Evolutionary conservation across 2,888 invertebrate species (phyloP).

Genomic region (Hemaris fuciformis): DNA sequence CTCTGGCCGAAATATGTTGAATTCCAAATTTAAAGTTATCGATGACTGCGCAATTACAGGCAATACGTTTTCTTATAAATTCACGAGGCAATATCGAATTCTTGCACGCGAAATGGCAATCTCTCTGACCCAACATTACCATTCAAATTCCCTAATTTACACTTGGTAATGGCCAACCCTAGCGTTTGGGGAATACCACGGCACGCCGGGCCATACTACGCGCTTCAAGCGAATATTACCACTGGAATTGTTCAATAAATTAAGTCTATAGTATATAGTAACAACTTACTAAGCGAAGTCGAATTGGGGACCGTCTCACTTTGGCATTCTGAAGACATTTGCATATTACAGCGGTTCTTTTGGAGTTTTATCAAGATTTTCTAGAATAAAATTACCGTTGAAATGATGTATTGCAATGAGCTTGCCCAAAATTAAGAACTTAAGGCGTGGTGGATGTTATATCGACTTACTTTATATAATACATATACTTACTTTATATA

Average conservation of each 20-base stretch:
- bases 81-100: conserved; percentile 40
- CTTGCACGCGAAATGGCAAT: conserved; percentile 33
- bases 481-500: background rate
- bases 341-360: background rate
- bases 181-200: conserved; percentile 24
- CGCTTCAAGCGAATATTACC: conserved; percentile 15
- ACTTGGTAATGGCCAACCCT: conserved; percentile 39
- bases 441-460: background rate
- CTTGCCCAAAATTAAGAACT: background rate
- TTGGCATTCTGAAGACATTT: background rate
- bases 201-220: conserved; percentile 23
- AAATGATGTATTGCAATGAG: background rate
- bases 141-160: conserved; percentile 49
- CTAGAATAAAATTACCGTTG: background rate
- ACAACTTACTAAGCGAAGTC: conserved; percentile 3
- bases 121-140: conserved; percentile 41
- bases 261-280: conserved; percentile 9
- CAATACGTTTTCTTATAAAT: conserved; percentile 25
- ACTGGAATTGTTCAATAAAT: conserved; percentile 18
- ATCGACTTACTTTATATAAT: background rate
- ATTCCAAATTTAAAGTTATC: background rate
- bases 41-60: conserved; percentile 2
- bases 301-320: background rate
- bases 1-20: no score
- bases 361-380: background rate